A percentile compares a stretch with the other conserved stretches of the same genome.
phyloP scores from a whole-genome alignment of 2,888 invertebrate species.

The Malthinus seriepunctatus region DNA sequence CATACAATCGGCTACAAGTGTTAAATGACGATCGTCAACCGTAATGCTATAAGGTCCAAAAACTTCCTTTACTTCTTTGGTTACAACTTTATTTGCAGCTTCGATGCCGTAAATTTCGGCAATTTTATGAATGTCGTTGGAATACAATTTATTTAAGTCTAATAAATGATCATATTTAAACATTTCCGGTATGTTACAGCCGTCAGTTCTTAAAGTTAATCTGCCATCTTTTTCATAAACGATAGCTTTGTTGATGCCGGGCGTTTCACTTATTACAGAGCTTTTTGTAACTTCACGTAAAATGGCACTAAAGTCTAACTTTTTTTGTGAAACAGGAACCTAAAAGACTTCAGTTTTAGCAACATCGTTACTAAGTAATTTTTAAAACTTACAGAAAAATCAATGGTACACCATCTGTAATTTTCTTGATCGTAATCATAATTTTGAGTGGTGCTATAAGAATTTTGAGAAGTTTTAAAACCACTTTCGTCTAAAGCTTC shows the following conservation, averaged over 20 bases:
- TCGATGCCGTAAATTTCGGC: constrained; percentile 94
- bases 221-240: constrained; percentile 68
- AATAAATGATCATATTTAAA: constrained; percentile 78
- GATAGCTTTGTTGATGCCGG: constrained; percentile 82
- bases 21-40: constrained; percentile 92
- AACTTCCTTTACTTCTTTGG: constrained; percentile 93
- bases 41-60: constrained; percentile 97
- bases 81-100: constrained; percentile 88
- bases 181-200: constrained; percentile 91
- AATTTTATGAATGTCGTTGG: constrained; percentile 93
- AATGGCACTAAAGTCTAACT: constrained; percentile 76
- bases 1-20: constrained; percentile 96
- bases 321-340: constrained; percentile 64
- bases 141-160: constrained; percentile 81
- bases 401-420: constrained; percentile 84
- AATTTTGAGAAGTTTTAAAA: neutral
- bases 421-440: constrained; percentile 78
- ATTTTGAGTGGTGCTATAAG: constrained; percentile 45
- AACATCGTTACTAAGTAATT: neutral
- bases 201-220: constrained; percentile 87
- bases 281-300: constrained; percentile 70
- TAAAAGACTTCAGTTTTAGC: constrained; percentile 38
- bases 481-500: neutral
- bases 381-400: constrained; percentile 65
- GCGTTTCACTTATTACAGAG: constrained; percentile 78